Base-by-base conservation (phyloP, 1,140 invertebrate genomes). In the Drosophila rufa region DNA sequence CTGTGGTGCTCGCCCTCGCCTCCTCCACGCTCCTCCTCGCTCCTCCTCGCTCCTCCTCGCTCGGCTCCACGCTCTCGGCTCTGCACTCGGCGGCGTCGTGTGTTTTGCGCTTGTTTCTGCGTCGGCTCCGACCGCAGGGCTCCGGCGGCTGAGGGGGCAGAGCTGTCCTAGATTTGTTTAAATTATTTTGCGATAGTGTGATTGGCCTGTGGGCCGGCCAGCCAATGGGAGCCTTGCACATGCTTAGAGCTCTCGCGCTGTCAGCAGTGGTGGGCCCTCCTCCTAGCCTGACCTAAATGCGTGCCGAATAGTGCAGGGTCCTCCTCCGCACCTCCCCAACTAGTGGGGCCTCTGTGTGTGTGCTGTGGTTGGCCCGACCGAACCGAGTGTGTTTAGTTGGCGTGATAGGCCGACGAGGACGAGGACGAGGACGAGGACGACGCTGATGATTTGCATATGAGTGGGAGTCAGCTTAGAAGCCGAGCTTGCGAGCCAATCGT, bases 141-240 rank as follows among this genome's bases (percentile, higher is more conserved):
- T 8, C 53, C n/a, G 17, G 60, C 22, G 60, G 47, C 33, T 6
- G 27, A 30, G 48, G 38, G 45, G 51, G 53, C 42, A 62, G 36
- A 56, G 65, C 65, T 87, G 84, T 85, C 91, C 87, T 91, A 91
- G 87, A 92, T 92, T 92, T 92, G 91, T 92, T 92, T 92, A 87
- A 92, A 92, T 89, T 86, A 83, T 92, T 73, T 91, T 92, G 91
- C 91, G 91, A 92, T 92, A 92, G 91, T 92, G 87, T 92, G 91
- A 92, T 92, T 92, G 91, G 91, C 91, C 92, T 92, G 82, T 85
- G 79, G 80, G 68, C 57, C 40, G 12, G 56, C 57, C 80, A 83
- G 71, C 91, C 91, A 92, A 92, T 92, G 62, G 78, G 56, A 92
- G 73, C 64, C 56, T 86, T 92, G 91, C 84, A 92, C 75, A 90